These are phyloP conservation scores for Panurus biarmicus DNA, from an alignment of 2,113 vertebrate genomes.

Conservation along the genomic window DNA sequence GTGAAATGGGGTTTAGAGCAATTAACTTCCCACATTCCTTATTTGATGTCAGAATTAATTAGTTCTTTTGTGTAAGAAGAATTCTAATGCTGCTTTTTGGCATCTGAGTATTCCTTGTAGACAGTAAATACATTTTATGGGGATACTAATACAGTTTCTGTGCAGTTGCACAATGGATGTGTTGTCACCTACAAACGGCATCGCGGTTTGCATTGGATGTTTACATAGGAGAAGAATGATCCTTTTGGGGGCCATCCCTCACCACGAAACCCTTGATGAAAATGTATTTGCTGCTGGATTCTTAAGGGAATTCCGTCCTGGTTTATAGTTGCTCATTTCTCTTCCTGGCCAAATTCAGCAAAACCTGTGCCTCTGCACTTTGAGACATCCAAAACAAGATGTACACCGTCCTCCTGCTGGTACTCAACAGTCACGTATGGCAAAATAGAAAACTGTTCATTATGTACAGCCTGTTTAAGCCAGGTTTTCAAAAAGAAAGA, in stretches of 20 bases:
- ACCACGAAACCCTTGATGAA: not conserved
- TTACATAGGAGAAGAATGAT: not conserved
- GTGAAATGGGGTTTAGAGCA: not conserved
- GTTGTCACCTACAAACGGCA: not conserved
- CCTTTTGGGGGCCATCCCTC: not conserved
- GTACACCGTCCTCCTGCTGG: not conserved
- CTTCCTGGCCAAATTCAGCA: not conserved
- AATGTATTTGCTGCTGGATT: not conserved
- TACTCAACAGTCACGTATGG: not conserved
- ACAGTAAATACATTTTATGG: not conserved
- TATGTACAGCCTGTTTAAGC: not conserved
- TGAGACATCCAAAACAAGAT: not conserved
- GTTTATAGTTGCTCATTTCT: not conserved
- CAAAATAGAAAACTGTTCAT: not conserved
- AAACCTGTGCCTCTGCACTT: not conserved
- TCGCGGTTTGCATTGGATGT: not conserved
- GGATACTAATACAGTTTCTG: not conserved
- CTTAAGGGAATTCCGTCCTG: not conserved
- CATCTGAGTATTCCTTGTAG: not conserved
- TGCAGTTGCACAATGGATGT: not conserved
- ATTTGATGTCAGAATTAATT: slow-evolving; percentile 28
- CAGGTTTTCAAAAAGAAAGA: not conserved
- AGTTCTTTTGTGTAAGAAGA: not conserved
- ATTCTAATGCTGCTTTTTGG: not conserved
- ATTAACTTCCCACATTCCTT: not conserved